Evolutionary conservation across 2,797 vertebrate genomes (phyloP).

Genomic region (Crossoptilon crossoptilon): DNA sequence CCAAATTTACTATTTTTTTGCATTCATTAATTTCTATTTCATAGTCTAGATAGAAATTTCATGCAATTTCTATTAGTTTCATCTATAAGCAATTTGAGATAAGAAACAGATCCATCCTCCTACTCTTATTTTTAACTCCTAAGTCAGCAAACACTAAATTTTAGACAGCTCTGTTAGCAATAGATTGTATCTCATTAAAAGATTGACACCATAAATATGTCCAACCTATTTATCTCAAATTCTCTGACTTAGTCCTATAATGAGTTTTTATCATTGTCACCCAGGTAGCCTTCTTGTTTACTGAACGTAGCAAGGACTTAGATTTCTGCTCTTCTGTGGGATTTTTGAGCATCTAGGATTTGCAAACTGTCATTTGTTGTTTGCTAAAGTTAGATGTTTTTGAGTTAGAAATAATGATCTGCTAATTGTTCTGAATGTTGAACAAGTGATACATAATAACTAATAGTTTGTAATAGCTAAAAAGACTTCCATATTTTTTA

Average conservation of each 20-base stretch:
- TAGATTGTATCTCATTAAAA: not conserved
- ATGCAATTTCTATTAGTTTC: not conserved
- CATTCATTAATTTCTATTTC: not conserved
- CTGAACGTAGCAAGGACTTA: not conserved
- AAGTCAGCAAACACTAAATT: not conserved
- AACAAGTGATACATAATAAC: not conserved
- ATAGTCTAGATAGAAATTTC: not conserved
- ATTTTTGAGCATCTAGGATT: not conserved
- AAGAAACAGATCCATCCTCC: too few relatives aligned
- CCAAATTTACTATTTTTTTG: not conserved
- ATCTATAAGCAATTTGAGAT: not conserved
- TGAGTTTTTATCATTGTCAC: not conserved
- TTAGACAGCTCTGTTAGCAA: not conserved
- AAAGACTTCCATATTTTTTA: rapidly evolving
- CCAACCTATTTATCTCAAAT: not conserved
- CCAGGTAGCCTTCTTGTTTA: not conserved
- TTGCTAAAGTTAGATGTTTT: not conserved
- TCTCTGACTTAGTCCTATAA: not conserved
- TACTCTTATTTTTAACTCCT: not conserved
- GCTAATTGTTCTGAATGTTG: not conserved
- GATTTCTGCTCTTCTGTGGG: not conserved
- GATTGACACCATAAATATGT: not conserved
- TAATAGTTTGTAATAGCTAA: not conserved
- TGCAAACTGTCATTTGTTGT: not conserved
- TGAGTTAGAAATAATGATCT: not conserved